Conservation (phyloP, 92 coral and sea anemone species). For the Porites cylindrica region DNA sequence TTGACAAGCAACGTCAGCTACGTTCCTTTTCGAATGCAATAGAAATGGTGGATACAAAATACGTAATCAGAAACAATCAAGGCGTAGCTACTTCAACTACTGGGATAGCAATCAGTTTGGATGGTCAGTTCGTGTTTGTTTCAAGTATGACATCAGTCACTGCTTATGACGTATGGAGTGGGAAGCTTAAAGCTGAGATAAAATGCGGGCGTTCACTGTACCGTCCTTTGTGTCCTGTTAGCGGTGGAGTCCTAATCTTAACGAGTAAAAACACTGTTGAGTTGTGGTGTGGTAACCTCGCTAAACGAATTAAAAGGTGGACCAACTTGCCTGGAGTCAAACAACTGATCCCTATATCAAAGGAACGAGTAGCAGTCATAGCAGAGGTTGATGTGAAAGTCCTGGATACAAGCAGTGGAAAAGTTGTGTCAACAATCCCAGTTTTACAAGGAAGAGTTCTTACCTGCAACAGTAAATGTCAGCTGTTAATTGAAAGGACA, state of each 20-base stretch:
- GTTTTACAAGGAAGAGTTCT: no score
- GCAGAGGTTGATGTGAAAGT: no score
- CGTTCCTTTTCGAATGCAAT: no score
- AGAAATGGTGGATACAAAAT: not conserved
- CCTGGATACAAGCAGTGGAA: no score
- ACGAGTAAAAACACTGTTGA: not conserved
- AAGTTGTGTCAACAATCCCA: no score
- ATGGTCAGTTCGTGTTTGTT: slow-evolving; percentile 8
- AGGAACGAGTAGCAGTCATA: no score
- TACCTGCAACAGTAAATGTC: no score
- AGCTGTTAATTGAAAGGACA: no score
- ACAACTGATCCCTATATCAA: no score
- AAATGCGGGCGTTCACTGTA: no score
- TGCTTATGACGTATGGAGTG: slow-evolving; percentile 6
- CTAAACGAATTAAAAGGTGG: no score
- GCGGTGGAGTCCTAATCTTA: slow-evolving; percentile 19
- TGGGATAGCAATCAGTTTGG: not conserved
- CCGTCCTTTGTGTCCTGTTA: not conserved
- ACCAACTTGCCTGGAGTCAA: no score
- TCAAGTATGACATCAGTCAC: not conserved
- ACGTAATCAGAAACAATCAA: not conserved
- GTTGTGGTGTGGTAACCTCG: not conserved
- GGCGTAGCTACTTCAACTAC: not conserved
- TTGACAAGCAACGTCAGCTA: not conserved
- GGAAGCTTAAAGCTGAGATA: slow-evolving; percentile 5